These are phyloP conservation scores for Irena cyanogastra DNA, from an alignment of 2,113 vertebrate species.

Conservation along the genomic window DNA sequence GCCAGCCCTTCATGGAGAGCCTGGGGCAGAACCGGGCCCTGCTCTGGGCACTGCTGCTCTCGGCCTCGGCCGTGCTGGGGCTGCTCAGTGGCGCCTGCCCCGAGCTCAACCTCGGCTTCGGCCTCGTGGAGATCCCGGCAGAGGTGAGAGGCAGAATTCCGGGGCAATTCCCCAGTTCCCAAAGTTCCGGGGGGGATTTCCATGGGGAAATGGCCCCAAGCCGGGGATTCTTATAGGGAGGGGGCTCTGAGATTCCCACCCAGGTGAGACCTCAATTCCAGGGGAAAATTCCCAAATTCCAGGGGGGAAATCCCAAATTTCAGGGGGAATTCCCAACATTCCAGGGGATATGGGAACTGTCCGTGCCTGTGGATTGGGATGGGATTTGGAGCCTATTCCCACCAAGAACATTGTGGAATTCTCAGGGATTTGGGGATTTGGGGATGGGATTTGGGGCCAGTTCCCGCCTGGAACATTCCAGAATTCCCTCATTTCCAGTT, in stretches of 20 bases:
- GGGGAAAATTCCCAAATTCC: not conserved
- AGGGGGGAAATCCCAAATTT: not conserved
- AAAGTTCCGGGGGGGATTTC: not conserved
- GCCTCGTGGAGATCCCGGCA: not conserved
- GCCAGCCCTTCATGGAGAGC: not conserved
- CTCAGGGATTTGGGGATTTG: not conserved
- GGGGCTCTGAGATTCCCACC: too few species aligned
- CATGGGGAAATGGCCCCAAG: rapidly evolving
- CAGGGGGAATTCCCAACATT: not conserved
- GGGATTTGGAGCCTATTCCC: not conserved
- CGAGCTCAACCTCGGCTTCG: not conserved
- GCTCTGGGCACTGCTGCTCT: not conserved
- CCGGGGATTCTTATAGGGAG: not conserved
- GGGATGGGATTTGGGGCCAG: not conserved
- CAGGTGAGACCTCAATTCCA: not conserved
- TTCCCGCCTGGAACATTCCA: not conserved
- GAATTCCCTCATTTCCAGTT: constrained; percentile 70
- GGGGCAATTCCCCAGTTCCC: rapidly evolving
- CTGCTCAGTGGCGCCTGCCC: not conserved
- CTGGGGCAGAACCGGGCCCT: not conserved
- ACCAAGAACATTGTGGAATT: too few species aligned
- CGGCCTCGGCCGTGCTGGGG: not conserved
- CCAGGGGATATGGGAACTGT: not conserved
- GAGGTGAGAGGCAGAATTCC: not conserved
- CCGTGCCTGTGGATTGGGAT: not conserved